Evolutionary conservation across 2,797 vertebrate genomes (phyloP).

Genomic region (Pangasius macronema): DNA sequence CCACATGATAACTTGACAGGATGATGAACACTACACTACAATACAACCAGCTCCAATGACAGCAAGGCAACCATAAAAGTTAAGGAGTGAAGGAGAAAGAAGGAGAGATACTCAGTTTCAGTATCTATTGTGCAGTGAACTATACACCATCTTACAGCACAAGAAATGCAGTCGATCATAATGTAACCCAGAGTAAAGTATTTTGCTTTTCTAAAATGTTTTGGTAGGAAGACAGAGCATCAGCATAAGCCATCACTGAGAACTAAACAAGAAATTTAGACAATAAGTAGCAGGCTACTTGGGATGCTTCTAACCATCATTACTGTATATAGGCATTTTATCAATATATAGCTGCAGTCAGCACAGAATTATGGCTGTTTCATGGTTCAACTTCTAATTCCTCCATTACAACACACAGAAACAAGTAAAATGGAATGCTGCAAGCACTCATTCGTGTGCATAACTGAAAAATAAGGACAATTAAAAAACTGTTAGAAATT

Average conservation of each 20-base stretch:
- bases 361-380: neutral
- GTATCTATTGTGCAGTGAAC: neutral
- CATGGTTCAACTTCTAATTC: neutral
- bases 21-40: neutral
- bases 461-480: conserved; percentile 63
- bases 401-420: conserved; percentile 60
- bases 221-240: neutral
- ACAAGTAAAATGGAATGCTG: conserved; percentile 53
- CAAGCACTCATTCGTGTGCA: conserved; percentile 53
- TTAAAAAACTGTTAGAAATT: conserved; percentile 64
- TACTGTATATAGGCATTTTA: neutral
- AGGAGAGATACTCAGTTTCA: neutral
- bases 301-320: neutral
- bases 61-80: neutral
- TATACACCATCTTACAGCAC: neutral
- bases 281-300: neutral
- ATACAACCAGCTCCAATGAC: neutral
- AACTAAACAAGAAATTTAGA: neutral
- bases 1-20: neutral
- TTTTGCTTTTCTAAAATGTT: conserved; percentile 16
- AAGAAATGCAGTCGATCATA: neutral
- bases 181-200: neutral
- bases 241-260: neutral
- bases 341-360: neutral
- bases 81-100: neutral